These are phyloP conservation scores for Tillus elongatus DNA, from an alignment of 2,888 invertebrate species.

Conservation along the genomic window DNA sequence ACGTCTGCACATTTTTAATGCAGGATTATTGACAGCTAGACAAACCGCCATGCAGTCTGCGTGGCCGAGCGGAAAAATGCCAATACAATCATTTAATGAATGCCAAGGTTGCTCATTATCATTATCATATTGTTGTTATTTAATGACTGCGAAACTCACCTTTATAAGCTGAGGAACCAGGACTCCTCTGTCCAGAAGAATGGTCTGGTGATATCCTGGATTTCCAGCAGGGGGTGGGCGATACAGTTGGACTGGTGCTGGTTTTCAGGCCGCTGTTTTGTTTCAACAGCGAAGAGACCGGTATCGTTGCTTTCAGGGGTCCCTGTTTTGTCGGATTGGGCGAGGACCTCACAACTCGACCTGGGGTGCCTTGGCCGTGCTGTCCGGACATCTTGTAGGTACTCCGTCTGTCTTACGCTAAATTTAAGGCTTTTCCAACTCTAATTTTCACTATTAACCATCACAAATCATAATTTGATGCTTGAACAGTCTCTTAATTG, in stretches of 20 bases:
- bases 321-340: conserved; percentile 56
- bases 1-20: no score
- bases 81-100: no score
- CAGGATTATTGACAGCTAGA: no score
- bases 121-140: no score
- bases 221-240: conserved; percentile 59
- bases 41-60: no score
- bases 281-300: conserved; percentile 63
- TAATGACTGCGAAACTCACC: conserved; percentile 49
- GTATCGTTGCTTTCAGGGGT: conserved; percentile 68
- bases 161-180: conserved; percentile 64
- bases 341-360: conserved; percentile 55
- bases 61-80: no score
- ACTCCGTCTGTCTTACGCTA: no score
- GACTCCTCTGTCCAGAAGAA: conserved; percentile 62
- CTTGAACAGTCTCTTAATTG: no score
- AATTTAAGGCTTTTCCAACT: no score
- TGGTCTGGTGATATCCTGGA: conserved; percentile 59
- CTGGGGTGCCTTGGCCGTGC: conserved; percentile 38
- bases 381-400: conserved; percentile 43
- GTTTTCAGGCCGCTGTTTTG: conserved; percentile 49
- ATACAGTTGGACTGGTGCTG: conserved; percentile 55
- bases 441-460: no score
- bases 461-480: no score
- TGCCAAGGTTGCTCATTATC: no score